Evolutionary conservation across 2,888 invertebrate genomes (phyloP), one percentile per base, ranked within the genome.

Genomic region (Diabrotica balteata): DNA sequence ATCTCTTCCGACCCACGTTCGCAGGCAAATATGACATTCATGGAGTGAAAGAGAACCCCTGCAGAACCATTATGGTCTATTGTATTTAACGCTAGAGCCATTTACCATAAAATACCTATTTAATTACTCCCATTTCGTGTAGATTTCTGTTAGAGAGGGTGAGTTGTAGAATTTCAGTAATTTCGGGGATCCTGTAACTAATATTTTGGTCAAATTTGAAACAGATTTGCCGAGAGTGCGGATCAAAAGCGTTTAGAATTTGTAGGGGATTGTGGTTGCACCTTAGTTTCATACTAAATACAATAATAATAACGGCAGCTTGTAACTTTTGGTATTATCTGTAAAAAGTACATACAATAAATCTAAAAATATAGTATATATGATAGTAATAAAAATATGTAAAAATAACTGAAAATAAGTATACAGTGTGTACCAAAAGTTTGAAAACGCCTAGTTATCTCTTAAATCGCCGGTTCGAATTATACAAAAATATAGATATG

Each of bases 61-160:
- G 77, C 73, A 73, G 75, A 72, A 75, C 75, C 76, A 79, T 81
- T 79, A 80, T 75, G 73, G 77, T 74, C 80, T 75, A 80, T 82
- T 82, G 82, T 82, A 75, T 77, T 76, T 75, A 73, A 55, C 58
- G 74, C 75, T 75, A 74, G 73, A 74, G 75, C 79, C 76, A 77
- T 78, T 77, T 77, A 76, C 79, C 78, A 80, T 80, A 81, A 82
- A 82, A 81, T 81, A 81, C 79, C 79, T 79, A 78, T 80, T 82
- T 81, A 81, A 80, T 80, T 81, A 77, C 79, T 76, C 72, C 78
- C 75, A 75, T 79, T 75, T 73, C 76, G 69, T 73, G 76, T 73
- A 72, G 69, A 69, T 69, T 63, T 17, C 17, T 69, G 70, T 73
- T 73, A 73, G 74, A 68, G 76, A 73, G 78, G 77, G 76, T 76